These are phyloP conservation scores for Anthophora plumipes DNA, from an alignment of 2,888 invertebrate species.

Conservation along the genomic window DNA sequence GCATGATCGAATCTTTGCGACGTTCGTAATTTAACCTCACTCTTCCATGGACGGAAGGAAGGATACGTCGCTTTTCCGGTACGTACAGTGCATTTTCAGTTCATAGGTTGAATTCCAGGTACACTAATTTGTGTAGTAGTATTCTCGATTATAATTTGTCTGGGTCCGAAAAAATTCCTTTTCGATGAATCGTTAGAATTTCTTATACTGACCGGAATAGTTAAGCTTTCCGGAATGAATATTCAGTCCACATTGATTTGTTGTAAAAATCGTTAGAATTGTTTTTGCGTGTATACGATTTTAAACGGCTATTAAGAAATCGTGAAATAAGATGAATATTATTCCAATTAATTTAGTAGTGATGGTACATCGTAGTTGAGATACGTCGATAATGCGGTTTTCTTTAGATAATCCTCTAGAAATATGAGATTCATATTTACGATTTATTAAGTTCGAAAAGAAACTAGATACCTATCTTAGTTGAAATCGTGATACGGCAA, in stretches of 20 bases:
- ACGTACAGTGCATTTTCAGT: constrained; percentile 44
- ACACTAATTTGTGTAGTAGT: background rate
- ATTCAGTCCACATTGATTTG: background rate
- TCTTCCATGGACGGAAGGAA: constrained; percentile 25
- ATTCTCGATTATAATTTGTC: constrained; percentile 5
- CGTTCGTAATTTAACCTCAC: constrained; percentile 41
- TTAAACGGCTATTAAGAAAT: background rate
- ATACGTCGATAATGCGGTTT: constrained; percentile 13
- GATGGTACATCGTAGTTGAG: background rate
- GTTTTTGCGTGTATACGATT: background rate
- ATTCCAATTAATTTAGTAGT: background rate
- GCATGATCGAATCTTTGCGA: constrained; percentile 42
- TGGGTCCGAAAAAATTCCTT: background rate
- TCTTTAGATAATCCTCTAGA: background rate
- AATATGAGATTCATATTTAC: background rate
- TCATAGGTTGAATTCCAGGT: constrained; percentile 6
- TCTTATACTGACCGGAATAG: background rate
- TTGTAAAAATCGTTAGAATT: background rate
- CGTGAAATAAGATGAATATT: background rate
- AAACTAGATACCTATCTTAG: background rate
- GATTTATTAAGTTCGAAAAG: background rate
- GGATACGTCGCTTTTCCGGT: constrained; percentile 44
- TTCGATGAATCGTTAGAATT: background rate
- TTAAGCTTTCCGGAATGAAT: background rate
- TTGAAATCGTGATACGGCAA: background rate